phyloP scores from a whole-genome alignment of 2,888 invertebrate genomes.

The Sarcophaga carnaria region DNA sequence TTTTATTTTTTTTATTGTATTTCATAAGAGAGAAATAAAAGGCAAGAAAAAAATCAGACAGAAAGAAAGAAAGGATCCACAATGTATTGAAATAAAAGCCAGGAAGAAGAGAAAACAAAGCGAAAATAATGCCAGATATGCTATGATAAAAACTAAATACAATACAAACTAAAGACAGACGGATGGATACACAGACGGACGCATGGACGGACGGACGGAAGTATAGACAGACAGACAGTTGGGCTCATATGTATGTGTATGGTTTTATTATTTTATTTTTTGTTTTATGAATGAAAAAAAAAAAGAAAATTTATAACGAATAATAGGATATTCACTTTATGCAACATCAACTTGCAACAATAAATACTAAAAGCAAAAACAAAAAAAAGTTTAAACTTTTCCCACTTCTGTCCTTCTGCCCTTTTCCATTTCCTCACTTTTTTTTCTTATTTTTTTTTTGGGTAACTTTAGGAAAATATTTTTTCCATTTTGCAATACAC shows the following conservation, averaged over 20 bases:
- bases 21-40: slow-evolving; percentile 24
- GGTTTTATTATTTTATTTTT: neutral
- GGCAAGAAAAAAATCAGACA: neutral
- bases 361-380: neutral
- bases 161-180: neutral
- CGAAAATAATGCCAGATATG: neutral
- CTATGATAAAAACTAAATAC: neutral
- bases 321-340: slow-evolving; percentile 1
- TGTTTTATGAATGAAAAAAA: neutral
- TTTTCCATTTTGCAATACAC: neutral
- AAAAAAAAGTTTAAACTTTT: neutral
- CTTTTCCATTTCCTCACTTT: no score
- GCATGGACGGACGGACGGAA: no score
- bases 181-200: neutral
- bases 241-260: neutral
- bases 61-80: neutral
- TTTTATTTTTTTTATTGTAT: neutral
- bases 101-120: neutral
- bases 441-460: no score
- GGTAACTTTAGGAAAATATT: neutral
- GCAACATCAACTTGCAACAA: slow-evolving; percentile 1
- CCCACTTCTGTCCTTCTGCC: neutral
- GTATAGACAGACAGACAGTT: neutral
- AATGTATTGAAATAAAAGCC: neutral
- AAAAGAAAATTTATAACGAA: neutral